phyloP scores from a whole-genome alignment of 2,888 invertebrate genomes.

The Phaonia tiefii region DNA sequence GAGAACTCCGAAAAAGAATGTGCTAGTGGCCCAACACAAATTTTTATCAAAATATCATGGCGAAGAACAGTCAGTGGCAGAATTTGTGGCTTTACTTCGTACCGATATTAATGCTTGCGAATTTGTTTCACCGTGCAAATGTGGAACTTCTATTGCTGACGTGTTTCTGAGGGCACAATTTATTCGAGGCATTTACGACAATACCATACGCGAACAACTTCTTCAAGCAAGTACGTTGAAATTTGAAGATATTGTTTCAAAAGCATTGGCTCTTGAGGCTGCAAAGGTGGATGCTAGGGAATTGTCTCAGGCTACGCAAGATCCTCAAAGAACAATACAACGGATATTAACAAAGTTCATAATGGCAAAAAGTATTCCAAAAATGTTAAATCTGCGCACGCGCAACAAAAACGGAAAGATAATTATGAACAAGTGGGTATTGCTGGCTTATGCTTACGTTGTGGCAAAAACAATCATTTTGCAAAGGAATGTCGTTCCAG shows the following conservation, averaged over 20 bases:
- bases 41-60: slow-evolving; percentile 39
- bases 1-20: slow-evolving; percentile 21
- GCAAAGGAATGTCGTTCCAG: too few relatives aligned
- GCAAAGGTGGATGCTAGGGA: too few relatives aligned
- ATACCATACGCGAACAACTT: slow-evolving; percentile 44
- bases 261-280: too few relatives aligned
- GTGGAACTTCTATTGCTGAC: slow-evolving; percentile 21
- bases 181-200: slow-evolving; percentile 45
- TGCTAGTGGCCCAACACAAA: slow-evolving; percentile 40
- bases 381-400: too few relatives aligned
- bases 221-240: too few relatives aligned
- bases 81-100: slow-evolving; percentile 43
- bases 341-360: neutral
- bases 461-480: too few relatives aligned
- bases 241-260: slow-evolving; percentile 16
- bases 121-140: slow-evolving; percentile 41
- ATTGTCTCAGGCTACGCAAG: slow-evolving; percentile 7
- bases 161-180: slow-evolving; percentile 53
- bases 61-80: slow-evolving; percentile 42
- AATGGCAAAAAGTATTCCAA: neutral
- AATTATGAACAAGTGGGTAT: slow-evolving; percentile 35
- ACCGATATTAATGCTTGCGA: too few relatives aligned
- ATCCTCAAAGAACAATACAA: neutral
- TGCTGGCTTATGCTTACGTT: too few relatives aligned
- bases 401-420: slow-evolving; percentile 25